Evolutionary conservation across 1,140 invertebrate genomes (phyloP), one percentile per base, ranked within the genome.

Genomic region (Popillia japonica): DNA sequence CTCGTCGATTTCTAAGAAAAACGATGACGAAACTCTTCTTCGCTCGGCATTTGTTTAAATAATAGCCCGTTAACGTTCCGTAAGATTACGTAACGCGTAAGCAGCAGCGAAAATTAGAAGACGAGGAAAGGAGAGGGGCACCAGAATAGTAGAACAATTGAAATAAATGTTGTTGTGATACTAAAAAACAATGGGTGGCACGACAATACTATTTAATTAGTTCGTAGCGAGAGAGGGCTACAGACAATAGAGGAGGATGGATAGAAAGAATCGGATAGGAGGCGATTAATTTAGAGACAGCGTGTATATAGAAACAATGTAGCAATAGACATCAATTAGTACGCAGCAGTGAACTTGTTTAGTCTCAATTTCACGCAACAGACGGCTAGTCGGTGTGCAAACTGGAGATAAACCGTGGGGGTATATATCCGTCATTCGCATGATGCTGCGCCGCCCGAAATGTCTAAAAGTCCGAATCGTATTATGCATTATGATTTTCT

Each of bases 351-450:
- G 85, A 83, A 85, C 85, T 86, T 86, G 85, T 86, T 86, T 84
- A 86, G 85, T 86, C 83, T 82, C 84, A 86, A 86, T 86, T 86
- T 86, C 83, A 86, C 84, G 85, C 85, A 85, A 84, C 85, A 84
- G 84, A 83, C 82, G 83, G 82, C 80, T 80, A 79, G 78, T 83
- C 79, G 77, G 83, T 79, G 83, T 85, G 84, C 83, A 82, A 81
- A 80, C 77, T 82, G 79, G 83, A 84, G 84, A 85, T 85, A 85
- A 85, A 81, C 76, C 40, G n/a, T n/a, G 4, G 27, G 72, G 40
- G 27, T 68, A 68, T 34, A 34, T 34, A 14, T 11, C 17, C 22
- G 22, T 23, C 61, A 34, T 34, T 68, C 61, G 17, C 61, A 68
- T 27, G 22, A 22, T 34, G 61, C 22, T 10, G 22, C 61, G 61